Conservation (phyloP, 1,140 invertebrate species). For the Atta colombica region DNA sequence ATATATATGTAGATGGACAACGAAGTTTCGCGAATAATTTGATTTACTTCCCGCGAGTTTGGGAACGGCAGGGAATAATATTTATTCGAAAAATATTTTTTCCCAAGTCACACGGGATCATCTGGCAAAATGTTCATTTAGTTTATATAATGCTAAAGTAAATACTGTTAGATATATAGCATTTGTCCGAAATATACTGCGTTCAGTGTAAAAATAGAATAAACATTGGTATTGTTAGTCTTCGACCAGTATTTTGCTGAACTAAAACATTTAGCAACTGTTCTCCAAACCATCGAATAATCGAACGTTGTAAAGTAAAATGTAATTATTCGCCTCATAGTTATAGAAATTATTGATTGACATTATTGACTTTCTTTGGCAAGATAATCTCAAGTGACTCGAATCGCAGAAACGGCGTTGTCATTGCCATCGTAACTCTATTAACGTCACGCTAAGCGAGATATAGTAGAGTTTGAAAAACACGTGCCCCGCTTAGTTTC, state of each 20-base stretch:
- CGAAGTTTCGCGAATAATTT: slow-evolving; percentile 44
- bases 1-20: slow-evolving; percentile 13
- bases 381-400: slow-evolving; percentile 54
- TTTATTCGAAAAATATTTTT: slow-evolving; percentile 60
- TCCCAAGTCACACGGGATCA: slow-evolving; percentile 53
- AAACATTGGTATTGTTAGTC: slow-evolving; percentile 37
- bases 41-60: slow-evolving; percentile 46
- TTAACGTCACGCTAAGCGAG: slow-evolving; percentile 59
- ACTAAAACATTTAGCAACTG: slow-evolving; percentile 15
- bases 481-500: slow-evolving; percentile 36
- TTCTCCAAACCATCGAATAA: not conserved
- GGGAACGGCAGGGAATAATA: slow-evolving; percentile 38
- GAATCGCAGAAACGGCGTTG: slow-evolving; percentile 29
- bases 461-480: slow-evolving; percentile 59
- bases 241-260: not conserved
- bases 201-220: slow-evolving; percentile 40
- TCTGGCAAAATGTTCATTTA: slow-evolving; percentile 58
- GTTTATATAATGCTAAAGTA: slow-evolving; percentile 58
- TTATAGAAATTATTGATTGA: slow-evolving; percentile 36
- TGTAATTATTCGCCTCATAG: slow-evolving; percentile 9
- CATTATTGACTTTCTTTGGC: not conserved
- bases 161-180: slow-evolving; percentile 35
- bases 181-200: slow-evolving; percentile 29
- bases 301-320: slow-evolving; percentile 16
- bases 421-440: slow-evolving; percentile 60